Evolutionary conservation across 2,888 invertebrate genomes (phyloP).

Genomic region (Machimus atricapillus): DNA sequence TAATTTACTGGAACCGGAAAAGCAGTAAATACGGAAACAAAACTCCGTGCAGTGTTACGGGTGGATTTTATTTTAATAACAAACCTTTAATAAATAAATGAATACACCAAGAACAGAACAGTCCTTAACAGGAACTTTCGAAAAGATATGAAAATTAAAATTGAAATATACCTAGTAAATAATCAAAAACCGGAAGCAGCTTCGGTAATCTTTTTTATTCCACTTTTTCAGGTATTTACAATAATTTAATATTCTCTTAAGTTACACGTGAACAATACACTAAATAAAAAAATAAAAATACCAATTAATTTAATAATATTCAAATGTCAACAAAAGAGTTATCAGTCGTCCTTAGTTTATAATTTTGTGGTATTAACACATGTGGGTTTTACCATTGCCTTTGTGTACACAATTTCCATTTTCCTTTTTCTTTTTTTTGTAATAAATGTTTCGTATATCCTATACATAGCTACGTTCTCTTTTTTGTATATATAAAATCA

Average conservation of each 20-base stretch:
- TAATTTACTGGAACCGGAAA: background rate
- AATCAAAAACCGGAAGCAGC: background rate
- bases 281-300: conserved; percentile 40
- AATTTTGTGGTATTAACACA: conserved; percentile 21
- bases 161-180: background rate
- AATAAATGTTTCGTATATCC: background rate
- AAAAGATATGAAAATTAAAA: background rate
- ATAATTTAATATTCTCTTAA: conserved; percentile 25
- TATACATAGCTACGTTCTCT: conserved; percentile 3
- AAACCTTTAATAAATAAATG: background rate
- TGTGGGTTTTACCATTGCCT: background rate
- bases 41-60: background rate
- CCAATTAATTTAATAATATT: conserved; percentile 32
- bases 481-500: conserved; percentile 40
- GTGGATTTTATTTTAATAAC: background rate
- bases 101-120: background rate
- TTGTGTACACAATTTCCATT: background rate
- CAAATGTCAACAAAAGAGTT: conserved; percentile 27
- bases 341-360: conserved; percentile 34
- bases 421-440: background rate
- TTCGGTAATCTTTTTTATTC: conserved; percentile 31
- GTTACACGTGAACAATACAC: conserved; percentile 34
- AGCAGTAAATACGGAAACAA: background rate
- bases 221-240: conserved; percentile 24
- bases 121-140: background rate